Evolutionary conservation across 64 coral and sea anemone genomes (phyloP), one percentile per base, ranked within the genome.

Genomic region (Pocillopora verrucosa): DNA sequence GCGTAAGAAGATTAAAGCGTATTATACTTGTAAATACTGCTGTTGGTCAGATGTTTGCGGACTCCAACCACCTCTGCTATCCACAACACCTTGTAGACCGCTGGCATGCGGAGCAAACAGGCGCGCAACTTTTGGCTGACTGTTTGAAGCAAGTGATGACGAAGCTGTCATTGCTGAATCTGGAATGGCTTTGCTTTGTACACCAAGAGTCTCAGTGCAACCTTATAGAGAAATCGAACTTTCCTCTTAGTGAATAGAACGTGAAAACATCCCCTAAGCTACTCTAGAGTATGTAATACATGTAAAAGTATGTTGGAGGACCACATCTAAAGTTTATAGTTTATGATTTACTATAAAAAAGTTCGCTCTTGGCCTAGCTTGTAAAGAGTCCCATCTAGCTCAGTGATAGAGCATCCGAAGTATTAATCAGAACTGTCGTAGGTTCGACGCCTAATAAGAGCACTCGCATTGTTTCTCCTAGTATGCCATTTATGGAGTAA

Each of bases 1-100:
- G 30, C 30, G 30, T 30, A 30, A 30, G 30, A 24, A 0, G 9
- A n/a, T 69, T 69, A 69, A 22, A 22, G 19, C 9, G 22, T 70
- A 11, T 1, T 87, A 81, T 81, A 84, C 95, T 79, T 96, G 95
- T 56, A 99, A 81, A 76, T 93, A 99, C 60, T 99, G 93, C 73
- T 90, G 77, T 22, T 95, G 86, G 73, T 84, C 90, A 56, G 78
- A 92, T 16, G 58, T 37, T 59, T 86, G 90, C 16, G 97, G 97
- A 60, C 88, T 95, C 97, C 97, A 99, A 16, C 93, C 97, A 22
- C 97, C 97, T 20, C 89, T 60, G 73, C 93, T 99, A 58, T 99
- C 80, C 9, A 85, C 22, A 9, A 95, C 80, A 64, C 97, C 97
- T 64, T 89, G 64, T 35, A 95, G 61, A 74, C 86, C 89, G 5